Evolutionary conservation across 1,140 invertebrate species (phyloP), one percentile per base, ranked within the genome.

Genomic region (Pogonomyrmex barbatus): DNA sequence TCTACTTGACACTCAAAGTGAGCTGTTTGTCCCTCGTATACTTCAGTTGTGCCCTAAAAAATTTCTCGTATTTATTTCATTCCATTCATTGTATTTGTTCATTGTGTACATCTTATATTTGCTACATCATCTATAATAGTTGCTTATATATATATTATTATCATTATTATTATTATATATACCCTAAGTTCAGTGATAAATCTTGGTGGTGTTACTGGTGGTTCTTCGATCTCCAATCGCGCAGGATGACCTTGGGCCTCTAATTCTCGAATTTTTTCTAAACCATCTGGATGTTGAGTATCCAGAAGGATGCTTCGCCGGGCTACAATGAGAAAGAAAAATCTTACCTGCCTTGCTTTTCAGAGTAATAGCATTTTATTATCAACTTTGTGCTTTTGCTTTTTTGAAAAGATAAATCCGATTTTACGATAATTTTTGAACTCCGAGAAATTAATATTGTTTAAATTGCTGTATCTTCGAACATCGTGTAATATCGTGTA

Each of bases 1-100:
- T 98, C 98, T 52, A 99, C 97, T 95, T 98, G 97, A 36, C 97
- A 98, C 94, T 99, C 98, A 94, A 99, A 98, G 93, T 98, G 98
- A 85, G 98, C 98, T 8, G 97, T 97, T 95, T 98, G 96, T 0
- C 98, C 98, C 96, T 98, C 98, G 90, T 96, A 96, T 54, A 98
- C 96, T 93, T 98, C 97, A 4, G 97, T 98, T 42, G 97, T 98
- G 75, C 98, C 98, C 95, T 97, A 88, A 58, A 81, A 87, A 6
- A 70, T 42, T 78, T 56, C 0, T 85, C 10, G 73, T 50, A 14
- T 65, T 47, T 5, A 76, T 79, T 75, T 67, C 24, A 10, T 12
- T 73, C 60, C 24, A 10, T 12, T 73, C 1, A 10, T 12, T 47
- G 9, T 0, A 77, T 76, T 79, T 82, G 10, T 83, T 65, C 42